Evolutionary conservation across 2,113 vertebrate species (phyloP).

Genomic region (Mustelus asterias): DNA sequence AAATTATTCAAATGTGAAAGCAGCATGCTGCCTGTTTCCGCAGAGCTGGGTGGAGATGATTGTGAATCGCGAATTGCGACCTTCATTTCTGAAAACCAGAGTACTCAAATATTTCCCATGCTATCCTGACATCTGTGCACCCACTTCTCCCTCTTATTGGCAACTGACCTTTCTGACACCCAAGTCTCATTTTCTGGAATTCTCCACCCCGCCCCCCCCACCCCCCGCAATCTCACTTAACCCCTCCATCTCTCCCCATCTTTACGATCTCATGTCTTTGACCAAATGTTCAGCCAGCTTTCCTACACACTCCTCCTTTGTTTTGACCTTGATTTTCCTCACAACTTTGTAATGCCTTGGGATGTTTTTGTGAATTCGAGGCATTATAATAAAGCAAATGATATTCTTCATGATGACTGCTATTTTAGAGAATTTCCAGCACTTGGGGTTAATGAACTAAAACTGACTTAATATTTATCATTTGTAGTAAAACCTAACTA

Average conservation of each 20-base stretch:
- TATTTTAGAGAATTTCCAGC: neutral
- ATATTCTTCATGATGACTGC: neutral
- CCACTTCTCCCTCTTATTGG: neutral
- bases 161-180: too few relatives aligned
- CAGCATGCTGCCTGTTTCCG: neutral
- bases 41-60: neutral
- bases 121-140: neutral
- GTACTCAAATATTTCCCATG: neutral
- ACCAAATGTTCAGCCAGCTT: neutral
- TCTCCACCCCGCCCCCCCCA: neutral
- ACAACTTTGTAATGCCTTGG: neutral
- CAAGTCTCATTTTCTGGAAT: neutral
- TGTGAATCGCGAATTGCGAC: neutral
- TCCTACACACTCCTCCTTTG: neutral
- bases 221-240: neutral
- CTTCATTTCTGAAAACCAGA: neutral
- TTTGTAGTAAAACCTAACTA: neutral
- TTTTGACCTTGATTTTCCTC: neutral
- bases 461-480: neutral
- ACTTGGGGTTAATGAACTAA: slow-evolving; percentile 10
- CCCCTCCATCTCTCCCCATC: neutral
- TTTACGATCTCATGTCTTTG: neutral
- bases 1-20: neutral
- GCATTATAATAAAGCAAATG: neutral
- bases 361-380: neutral